Base-by-base conservation (phyloP, 92 coral and sea anemone species). In the Anthopleura xanthogrammica region DNA sequence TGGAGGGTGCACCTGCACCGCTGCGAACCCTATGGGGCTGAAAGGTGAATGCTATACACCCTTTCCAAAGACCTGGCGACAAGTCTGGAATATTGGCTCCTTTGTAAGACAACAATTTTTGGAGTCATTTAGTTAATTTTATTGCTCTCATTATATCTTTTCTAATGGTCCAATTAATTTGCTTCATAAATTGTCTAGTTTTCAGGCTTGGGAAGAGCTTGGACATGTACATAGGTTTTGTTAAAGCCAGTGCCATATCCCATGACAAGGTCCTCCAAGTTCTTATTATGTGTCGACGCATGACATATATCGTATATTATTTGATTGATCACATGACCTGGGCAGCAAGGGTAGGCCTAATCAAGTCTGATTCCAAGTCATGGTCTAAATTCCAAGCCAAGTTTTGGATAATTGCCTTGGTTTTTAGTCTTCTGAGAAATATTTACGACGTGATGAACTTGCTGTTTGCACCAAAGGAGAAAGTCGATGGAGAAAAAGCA, bases 321-420 rank as follows among this genome's bases (percentile, higher is more conserved):
- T 77, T 96, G 73, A 90, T 96, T 81, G 99, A 96, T 78, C 98
- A 94, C 77, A 77, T 92, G 78, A 95, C 95, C 0, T 96, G 98
- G 98, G 99, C 99, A 3, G 95, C 93, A 60, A 87, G 99, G 50
- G 88, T 96, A 52, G 99, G 99, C 70, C 92, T 96, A n/a, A 94
- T 88, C 89, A 96, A 96, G 88, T 86, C 98, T 54, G 90, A 91
- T 68, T 87, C 98, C 3, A 96, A 96, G 48, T 98, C 92, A 7
- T 96, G 99, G 99, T 96, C 99, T 16, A 92, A 87, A 79, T 96
- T 94, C 73, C 98, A 96, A 83, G 91, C 99, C 11, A 94, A 86
- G 83, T 94, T 96, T 83, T 96, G 99, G 99, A 81, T 88, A 19
- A 23, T 91, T 29, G 99, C 95, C 14, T 92, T 96, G 39, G 82